phyloP scores from a whole-genome alignment of 2,888 invertebrate species.

The Lampropteryx suffumata region DNA sequence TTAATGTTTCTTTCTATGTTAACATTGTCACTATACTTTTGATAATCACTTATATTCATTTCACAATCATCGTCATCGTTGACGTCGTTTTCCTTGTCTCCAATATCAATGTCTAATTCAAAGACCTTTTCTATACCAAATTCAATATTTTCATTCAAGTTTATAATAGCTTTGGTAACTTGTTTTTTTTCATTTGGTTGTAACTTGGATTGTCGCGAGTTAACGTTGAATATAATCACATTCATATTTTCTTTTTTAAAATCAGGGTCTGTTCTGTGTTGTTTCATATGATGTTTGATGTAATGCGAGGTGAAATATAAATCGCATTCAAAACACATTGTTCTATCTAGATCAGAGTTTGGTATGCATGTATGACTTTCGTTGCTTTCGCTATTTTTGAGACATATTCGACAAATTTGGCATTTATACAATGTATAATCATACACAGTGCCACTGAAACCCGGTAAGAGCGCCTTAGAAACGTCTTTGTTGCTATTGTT shows the following conservation, averaged over 20 bases:
- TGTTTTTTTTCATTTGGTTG: no score
- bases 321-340: slow-evolving; percentile 52
- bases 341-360: slow-evolving; percentile 38
- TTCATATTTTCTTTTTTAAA: slow-evolving; percentile 52
- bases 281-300: slow-evolving; percentile 47
- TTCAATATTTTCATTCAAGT: no score
- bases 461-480: slow-evolving; percentile 23
- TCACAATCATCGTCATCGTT: not conserved
- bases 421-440: slow-evolving; percentile 64
- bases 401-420: slow-evolving; percentile 52
- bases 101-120: not conserved
- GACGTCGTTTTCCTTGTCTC: not conserved
- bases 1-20: not conserved
- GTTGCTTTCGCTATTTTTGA: slow-evolving; percentile 36
- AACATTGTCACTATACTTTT: not conserved
- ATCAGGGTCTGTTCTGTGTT: slow-evolving; percentile 53
- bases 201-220: not conserved
- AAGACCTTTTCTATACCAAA: no score
- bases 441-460: slow-evolving; percentile 50
- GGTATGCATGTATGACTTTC: slow-evolving; percentile 49
- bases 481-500: slow-evolving; percentile 9
- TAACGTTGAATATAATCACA: slow-evolving; percentile 42
- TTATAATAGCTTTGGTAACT: no score
- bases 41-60: no score
- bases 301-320: slow-evolving; percentile 50